Conservation (phyloP, 2,888 invertebrate genomes). For the Andrena haemorrhoa region DNA sequence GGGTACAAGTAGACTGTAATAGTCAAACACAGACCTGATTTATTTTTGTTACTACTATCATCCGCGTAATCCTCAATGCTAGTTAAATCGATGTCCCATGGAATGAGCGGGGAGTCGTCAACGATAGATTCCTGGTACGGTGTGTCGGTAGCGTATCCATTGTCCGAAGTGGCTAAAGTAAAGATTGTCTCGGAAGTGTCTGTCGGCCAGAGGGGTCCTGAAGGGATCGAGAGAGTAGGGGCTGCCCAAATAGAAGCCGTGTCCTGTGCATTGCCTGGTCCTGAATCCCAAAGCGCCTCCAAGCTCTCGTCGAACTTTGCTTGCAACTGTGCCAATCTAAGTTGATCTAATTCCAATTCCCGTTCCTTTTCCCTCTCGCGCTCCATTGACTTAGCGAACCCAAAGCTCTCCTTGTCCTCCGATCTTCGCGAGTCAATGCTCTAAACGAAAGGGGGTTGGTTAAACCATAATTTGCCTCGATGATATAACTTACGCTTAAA, state of each 20-base stretch:
- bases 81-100: constrained; percentile 82
- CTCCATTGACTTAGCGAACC: constrained; percentile 83
- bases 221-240: constrained; percentile 83
- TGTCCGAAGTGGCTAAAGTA: constrained; percentile 76
- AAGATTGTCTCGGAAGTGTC: constrained; percentile 78
- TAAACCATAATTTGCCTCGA: not conserved
- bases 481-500: not conserved
- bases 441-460: constrained; percentile 46
- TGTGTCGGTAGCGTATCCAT: constrained; percentile 72
- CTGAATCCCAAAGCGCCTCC: constrained; percentile 88
- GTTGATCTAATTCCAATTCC: constrained; percentile 84
- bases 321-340: constrained; percentile 87
- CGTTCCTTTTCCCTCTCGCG: constrained; percentile 80
- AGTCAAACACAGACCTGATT: constrained; percentile 68
- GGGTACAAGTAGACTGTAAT: constrained; percentile 48
- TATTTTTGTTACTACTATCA: constrained; percentile 77
- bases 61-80: constrained; percentile 81
- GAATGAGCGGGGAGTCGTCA: constrained; percentile 81
- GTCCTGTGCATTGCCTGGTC: constrained; percentile 85
- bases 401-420: constrained; percentile 80
- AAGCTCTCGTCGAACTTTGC: constrained; percentile 90
- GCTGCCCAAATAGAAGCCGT: constrained; percentile 84
- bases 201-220: constrained; percentile 82
- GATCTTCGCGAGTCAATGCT: constrained; percentile 75
- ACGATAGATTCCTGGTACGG: constrained; percentile 79